Evolutionary conservation across 2,888 invertebrate species (phyloP).

Genomic region (Hemithea aestivaria): DNA sequence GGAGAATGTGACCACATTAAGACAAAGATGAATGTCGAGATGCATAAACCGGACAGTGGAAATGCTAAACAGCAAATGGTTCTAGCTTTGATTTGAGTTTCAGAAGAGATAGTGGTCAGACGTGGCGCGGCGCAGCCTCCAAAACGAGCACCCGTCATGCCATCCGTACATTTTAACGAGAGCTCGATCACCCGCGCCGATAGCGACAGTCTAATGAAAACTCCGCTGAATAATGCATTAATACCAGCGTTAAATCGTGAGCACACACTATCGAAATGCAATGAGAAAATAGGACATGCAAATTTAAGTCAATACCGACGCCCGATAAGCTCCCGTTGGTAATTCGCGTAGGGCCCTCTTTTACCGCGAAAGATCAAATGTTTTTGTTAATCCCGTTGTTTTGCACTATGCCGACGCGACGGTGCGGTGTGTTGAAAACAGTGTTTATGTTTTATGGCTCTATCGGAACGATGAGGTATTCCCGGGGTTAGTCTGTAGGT

Average conservation of each 20-base stretch:
- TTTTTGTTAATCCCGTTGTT: constrained; percentile 45
- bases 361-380: constrained; percentile 34
- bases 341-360: constrained; percentile 54
- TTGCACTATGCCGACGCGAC: constrained; percentile 31
- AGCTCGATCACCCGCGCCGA: constrained; percentile 70
- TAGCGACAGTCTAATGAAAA: constrained; percentile 75
- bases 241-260: constrained; percentile 78
- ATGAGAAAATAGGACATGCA: constrained; percentile 72
- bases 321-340: constrained; percentile 62
- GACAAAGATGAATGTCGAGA: constrained; percentile 17
- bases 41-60: constrained; percentile 11
- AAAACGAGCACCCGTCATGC: constrained; percentile 75
- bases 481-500: constrained; percentile 34
- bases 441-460: constrained; percentile 43
- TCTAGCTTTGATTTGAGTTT: constrained; percentile 21
- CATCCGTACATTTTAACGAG: constrained; percentile 77
- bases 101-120: constrained; percentile 18
- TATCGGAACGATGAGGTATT: constrained; percentile 44
- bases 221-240: constrained; percentile 78
- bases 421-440: constrained; percentile 44
- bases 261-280: constrained; percentile 68
- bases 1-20: constrained; percentile 9
- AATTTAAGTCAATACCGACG: constrained; percentile 68
- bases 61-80: constrained; percentile 18
- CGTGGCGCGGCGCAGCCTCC: constrained; percentile 17